phyloP scores from a whole-genome alignment of 1,140 invertebrate genomes.

The Thaumetopoea pityocampa region DNA sequence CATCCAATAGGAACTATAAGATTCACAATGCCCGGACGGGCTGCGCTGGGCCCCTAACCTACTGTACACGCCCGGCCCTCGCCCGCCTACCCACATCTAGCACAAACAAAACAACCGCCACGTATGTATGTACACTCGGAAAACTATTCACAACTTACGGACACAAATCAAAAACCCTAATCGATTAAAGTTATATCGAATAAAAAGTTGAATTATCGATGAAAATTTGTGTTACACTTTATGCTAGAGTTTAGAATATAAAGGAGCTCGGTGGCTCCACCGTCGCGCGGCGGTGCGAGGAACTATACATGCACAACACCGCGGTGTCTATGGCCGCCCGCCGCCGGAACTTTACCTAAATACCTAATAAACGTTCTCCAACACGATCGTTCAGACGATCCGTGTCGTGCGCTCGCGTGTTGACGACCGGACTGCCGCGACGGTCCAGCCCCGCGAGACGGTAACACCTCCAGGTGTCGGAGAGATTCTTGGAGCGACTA shows the following conservation, averaged over 20 bases:
- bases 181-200: conserved; percentile 56
- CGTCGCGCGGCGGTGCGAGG: conserved; percentile 64
- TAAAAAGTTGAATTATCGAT: conserved; percentile 57
- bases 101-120: conserved; percentile 57
- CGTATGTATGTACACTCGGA: conserved; percentile 58
- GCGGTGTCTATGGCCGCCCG: conserved; percentile 60
- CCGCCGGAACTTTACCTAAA: conserved; percentile 64
- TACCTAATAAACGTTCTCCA: conserved; percentile 63
- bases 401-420: conserved; percentile 36
- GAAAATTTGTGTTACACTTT: conserved; percentile 65
- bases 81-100: conserved; percentile 52
- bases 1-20: conserved; percentile 74
- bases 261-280: conserved; percentile 62
- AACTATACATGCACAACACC: conserved; percentile 72
- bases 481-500: conserved; percentile 26
- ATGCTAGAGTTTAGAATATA: conserved; percentile 73
- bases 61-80: conserved; percentile 49
- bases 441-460: conserved; percentile 12
- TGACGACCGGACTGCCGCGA: conserved; percentile 26
- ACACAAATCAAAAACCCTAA: conserved; percentile 55
- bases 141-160: conserved; percentile 53
- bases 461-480: conserved; percentile 23
- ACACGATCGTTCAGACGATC: conserved; percentile 51
- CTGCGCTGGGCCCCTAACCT: conserved; percentile 30
- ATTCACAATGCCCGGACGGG: conserved; percentile 60